Conservation (phyloP, 1,140 invertebrate species). For the Phenacoccus solenopsis region DNA sequence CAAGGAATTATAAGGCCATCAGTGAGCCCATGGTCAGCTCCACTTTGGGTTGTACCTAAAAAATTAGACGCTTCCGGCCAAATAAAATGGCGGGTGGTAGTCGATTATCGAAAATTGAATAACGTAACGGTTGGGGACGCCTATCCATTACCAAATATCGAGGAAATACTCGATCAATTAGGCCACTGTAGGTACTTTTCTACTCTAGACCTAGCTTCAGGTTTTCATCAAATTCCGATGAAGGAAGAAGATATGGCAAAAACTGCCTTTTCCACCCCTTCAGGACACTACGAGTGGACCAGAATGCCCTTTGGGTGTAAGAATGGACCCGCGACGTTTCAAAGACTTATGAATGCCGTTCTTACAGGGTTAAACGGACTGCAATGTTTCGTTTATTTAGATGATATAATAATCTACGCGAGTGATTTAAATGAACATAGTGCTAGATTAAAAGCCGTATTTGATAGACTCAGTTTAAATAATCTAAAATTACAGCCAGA, state of each 20-base stretch:
- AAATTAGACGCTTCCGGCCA: constrained; percentile 25
- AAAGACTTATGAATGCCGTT: constrained; percentile 25
- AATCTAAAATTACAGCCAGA: too few species aligned
- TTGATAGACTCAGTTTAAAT: too few species aligned
- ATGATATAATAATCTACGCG: constrained; percentile 28
- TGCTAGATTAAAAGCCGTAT: constrained; percentile 10
- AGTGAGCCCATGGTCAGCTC: constrained; percentile 22
- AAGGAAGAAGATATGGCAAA: constrained; percentile 29
- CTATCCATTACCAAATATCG: constrained; percentile 41
- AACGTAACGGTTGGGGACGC: constrained; percentile 34
- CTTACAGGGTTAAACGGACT: constrained; percentile 23
- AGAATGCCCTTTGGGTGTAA: constrained; percentile 27
- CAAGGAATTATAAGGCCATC: constrained; percentile 20
- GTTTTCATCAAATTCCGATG: constrained; percentile 34
- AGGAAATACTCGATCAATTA: constrained; percentile 37
- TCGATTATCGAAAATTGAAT: constrained; percentile 35
- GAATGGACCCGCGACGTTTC: constrained; percentile 24
- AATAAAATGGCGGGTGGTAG: constrained; percentile 23
- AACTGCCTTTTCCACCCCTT: constrained; percentile 24
- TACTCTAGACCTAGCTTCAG: constrained; percentile 35
- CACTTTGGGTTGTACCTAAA: constrained; percentile 24
- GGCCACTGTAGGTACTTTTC: constrained; percentile 36
- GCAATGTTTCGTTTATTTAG: constrained; percentile 24
- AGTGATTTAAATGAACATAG: constrained; percentile 24
- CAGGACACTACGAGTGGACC: constrained; percentile 24